Evolutionary conservation across 2,797 vertebrate genomes (phyloP).

Genomic region (Cyclopterus lumpus): DNA sequence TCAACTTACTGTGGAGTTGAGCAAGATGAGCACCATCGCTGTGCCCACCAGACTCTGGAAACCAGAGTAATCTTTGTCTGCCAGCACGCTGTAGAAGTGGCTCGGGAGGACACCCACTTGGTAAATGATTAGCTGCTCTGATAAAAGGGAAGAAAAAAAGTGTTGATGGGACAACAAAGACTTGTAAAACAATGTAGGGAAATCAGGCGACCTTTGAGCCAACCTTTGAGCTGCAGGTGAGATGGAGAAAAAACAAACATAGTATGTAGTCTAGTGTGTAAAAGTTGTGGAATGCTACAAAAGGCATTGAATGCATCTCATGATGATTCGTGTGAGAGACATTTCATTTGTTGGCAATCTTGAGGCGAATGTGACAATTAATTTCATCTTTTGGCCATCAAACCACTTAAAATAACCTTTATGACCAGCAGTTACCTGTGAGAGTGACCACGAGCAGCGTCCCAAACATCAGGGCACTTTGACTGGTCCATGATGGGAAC

Average conservation of each 20-base stretch:
- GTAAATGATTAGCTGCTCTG: slow-evolving; percentile 97
- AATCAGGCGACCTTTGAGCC: slow-evolving; percentile 11
- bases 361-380: background rate
- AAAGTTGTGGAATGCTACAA: background rate
- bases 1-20: slow-evolving; percentile 90
- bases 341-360: background rate
- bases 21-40: slow-evolving; percentile 87
- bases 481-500: slow-evolving; percentile 88
- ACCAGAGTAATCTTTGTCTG: slow-evolving; percentile 86
- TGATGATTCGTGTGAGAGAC: background rate
- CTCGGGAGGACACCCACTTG: slow-evolving; percentile 96
- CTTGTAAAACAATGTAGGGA: slow-evolving; percentile 9
- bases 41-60: slow-evolving; percentile 86
- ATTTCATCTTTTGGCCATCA: background rate
- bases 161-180: background rate
- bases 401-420: background rate
- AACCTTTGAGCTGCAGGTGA: slow-evolving; percentile 39
- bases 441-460: slow-evolving; percentile 90
- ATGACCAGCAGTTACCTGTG: slow-evolving; percentile 81
- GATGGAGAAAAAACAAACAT: background rate
- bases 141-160: slow-evolving; percentile 15
- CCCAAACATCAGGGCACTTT: slow-evolving; percentile 90
- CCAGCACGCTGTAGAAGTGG: slow-evolving; percentile 92
- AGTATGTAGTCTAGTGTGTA: background rate
- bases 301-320: background rate